Percentiles rank a stretch among this genome's conserved stretches.
phyloP scores from a whole-genome alignment of 1,140 invertebrate species.

The Temnothorax curvispinosus region DNA sequence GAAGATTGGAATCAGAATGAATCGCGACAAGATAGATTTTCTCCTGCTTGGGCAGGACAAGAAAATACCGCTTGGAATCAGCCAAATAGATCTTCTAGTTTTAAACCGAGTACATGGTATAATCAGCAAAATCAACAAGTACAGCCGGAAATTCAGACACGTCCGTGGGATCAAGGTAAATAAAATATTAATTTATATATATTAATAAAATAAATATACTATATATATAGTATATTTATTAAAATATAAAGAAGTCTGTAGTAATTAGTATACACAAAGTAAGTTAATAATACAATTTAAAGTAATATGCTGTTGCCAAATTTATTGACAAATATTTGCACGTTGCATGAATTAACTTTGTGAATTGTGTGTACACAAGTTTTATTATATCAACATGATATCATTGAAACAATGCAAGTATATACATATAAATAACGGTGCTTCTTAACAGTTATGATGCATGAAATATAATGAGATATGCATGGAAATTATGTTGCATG shows the following conservation, averaged over 20 bases:
- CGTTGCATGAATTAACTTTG: conserved; percentile 2
- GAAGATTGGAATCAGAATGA: conserved; percentile 6
- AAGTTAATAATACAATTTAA: background rate
- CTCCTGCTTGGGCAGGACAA: background rate
- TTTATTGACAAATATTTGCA: conserved; percentile 16
- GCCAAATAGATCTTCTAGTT: conserved; percentile 27
- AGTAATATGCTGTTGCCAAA: background rate
- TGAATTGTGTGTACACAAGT: background rate
- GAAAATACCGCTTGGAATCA: conserved; percentile 37
- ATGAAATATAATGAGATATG: conserved; percentile 9
- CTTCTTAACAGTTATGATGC: background rate
- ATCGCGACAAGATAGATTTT: background rate
- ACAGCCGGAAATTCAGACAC: background rate
- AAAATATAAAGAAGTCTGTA: background rate
- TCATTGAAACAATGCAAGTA: conserved; percentile 3
- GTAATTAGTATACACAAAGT: background rate
- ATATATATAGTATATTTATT: background rate
- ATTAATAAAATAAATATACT: too few species aligned
- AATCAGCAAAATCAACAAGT: background rate
- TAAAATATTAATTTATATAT: background rate
- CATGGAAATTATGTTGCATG: conserved; percentile 24
- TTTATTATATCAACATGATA: conserved; percentile 9
- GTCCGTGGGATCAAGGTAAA: conserved; percentile 65
- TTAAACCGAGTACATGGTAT: conserved; percentile 36
- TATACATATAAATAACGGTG: background rate